Evolutionary conservation across 1,140 invertebrate species (phyloP).

Genomic region (Brachionus manjavacas): DNA sequence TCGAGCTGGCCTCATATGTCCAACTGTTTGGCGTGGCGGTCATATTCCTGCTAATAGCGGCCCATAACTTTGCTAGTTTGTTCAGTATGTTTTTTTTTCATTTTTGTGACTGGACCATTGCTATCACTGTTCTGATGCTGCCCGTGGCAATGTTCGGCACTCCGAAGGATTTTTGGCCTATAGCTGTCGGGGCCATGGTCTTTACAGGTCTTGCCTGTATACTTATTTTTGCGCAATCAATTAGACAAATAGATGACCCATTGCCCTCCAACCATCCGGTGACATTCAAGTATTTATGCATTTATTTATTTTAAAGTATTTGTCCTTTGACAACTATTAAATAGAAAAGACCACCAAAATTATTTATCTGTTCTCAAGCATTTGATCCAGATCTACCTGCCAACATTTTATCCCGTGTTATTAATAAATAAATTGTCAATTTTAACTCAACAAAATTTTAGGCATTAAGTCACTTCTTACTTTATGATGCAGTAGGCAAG

Average conservation of each 20-base stretch:
- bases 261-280: slow-evolving; percentile 37
- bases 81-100: slow-evolving; percentile 24
- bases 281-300: slow-evolving; percentile 41
- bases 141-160: slow-evolving; percentile 68
- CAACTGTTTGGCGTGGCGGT: slow-evolving; percentile 36
- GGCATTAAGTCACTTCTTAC: too few species aligned
- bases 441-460: background rate
- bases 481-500: too few species aligned
- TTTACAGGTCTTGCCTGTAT: slow-evolving; percentile 50
- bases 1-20: background rate
- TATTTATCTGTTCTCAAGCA: background rate
- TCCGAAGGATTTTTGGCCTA: slow-evolving; percentile 56
- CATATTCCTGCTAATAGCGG: slow-evolving; percentile 28
- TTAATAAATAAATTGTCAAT: background rate
- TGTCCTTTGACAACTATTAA: background rate
- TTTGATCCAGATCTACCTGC: background rate
- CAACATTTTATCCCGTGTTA: background rate
- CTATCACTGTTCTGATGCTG: slow-evolving; percentile 62
- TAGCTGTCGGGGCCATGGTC: slow-evolving; percentile 50
- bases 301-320: too few species aligned
- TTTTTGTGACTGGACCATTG: slow-evolving; percentile 63
- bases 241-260: slow-evolving; percentile 22
- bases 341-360: background rate
- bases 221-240: slow-evolving; percentile 46
- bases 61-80: slow-evolving; percentile 29